These are phyloP conservation scores for Hydrozoanthus tunicans DNA, from an alignment of 64 coral and sea anemone species.

Conservation along the genomic window DNA sequence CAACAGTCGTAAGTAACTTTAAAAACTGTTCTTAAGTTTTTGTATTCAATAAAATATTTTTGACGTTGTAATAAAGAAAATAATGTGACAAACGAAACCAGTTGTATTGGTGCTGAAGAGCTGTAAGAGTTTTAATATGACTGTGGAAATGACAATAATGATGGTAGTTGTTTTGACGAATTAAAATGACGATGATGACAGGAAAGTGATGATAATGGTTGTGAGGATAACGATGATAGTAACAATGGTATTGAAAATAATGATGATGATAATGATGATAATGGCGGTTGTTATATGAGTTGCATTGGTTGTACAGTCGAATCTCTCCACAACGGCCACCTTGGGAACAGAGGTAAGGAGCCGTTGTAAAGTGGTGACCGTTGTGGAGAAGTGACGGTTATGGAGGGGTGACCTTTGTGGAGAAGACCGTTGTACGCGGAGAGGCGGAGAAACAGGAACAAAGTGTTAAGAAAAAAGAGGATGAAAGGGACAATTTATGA, in stretches of 20 bases:
- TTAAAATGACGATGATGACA: neutral
- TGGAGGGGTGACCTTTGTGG: too few relatives aligned
- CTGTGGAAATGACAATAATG: neutral
- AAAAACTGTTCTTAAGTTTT: neutral
- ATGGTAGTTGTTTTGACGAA: neutral
- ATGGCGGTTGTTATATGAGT: neutral
- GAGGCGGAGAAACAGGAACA: too few relatives aligned
- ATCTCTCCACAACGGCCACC: too few relatives aligned
- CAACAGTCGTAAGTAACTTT: slow-evolving; percentile 54
- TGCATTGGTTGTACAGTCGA: too few relatives aligned
- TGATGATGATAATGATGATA: neutral
- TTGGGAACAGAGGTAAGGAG: too few relatives aligned
- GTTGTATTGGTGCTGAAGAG: too few relatives aligned
- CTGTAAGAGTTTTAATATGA: neutral
- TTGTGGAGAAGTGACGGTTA: too few relatives aligned
- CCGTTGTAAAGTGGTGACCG: too few relatives aligned
- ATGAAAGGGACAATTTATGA: too few relatives aligned
- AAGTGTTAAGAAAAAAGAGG: too few relatives aligned
- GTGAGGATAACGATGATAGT: neutral
- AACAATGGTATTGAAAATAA: neutral
- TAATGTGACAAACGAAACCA: neutral
- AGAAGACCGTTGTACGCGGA: too few relatives aligned
- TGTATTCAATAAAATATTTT: neutral
- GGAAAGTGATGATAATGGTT: neutral
- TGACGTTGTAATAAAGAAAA: neutral